Conservation (phyloP, 2,113 vertebrate species). For the Dipodomys ordii region DNA sequence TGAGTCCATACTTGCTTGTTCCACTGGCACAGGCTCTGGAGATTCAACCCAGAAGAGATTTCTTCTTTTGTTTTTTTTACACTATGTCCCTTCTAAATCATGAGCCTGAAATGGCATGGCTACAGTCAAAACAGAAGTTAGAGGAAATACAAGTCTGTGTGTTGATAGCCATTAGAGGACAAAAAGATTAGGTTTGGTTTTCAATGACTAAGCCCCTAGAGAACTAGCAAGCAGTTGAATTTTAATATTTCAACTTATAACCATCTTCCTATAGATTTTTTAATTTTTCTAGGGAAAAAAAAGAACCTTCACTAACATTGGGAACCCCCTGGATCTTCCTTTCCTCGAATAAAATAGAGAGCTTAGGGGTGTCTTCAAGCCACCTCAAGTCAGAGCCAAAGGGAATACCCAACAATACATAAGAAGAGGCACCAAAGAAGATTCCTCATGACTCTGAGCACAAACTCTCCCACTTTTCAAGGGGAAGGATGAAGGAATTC, state of each 20-base stretch:
- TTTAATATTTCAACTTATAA: slow-evolving; percentile 7
- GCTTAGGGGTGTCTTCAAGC: neutral
- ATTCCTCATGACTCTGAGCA: neutral
- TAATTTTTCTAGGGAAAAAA: slow-evolving; percentile 4
- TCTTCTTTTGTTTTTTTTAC: neutral
- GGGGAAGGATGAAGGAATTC: neutral
- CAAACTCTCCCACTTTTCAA: neutral
- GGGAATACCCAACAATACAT: neutral
- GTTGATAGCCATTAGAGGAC: neutral
- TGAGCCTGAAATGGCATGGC: neutral
- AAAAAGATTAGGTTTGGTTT: neutral
- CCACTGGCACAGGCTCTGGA: neutral
- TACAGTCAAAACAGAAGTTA: neutral
- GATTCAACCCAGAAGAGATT: neutral
- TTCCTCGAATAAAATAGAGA: neutral
- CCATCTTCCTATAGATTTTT: neutral
- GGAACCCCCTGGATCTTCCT: neutral
- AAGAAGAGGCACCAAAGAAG: neutral
- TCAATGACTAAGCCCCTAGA: neutral
- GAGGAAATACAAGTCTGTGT: neutral
- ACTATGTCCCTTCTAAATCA: neutral
- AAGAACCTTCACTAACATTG: neutral
- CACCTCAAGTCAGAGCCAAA: neutral
- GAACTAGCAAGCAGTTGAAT: neutral
- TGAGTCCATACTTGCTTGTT: neutral